These are phyloP conservation scores for Cotesia typhae DNA, from an alignment of 1,140 invertebrate species.

Conservation along the genomic window DNA sequence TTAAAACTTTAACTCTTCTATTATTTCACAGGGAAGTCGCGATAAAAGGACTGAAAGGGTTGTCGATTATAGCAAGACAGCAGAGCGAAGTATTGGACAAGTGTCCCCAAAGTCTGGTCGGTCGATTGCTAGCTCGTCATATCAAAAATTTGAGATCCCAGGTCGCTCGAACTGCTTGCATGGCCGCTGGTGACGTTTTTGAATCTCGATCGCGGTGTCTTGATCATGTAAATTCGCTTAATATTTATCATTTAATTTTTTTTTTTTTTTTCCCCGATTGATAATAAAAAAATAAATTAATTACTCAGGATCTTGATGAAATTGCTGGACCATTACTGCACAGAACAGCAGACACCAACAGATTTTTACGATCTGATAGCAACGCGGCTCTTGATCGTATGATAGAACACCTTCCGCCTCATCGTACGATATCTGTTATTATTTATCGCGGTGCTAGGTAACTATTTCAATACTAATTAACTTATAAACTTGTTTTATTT, in stretches of 20 bases:
- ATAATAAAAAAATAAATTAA: no score
- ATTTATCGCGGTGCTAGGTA: conserved; percentile 73
- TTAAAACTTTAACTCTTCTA: background rate
- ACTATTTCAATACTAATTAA: conserved; percentile 46
- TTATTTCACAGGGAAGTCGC: conserved; percentile 77
- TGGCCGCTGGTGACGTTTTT: conserved; percentile 82
- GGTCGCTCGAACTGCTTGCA: conserved; percentile 86
- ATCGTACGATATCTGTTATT: conserved; percentile 69
- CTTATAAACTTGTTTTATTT: background rate
- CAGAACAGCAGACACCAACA: conserved; percentile 91
- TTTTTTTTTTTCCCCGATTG: background rate
- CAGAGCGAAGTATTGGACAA: conserved; percentile 72
- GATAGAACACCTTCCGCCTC: conserved; percentile 74
- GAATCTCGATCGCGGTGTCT: conserved; percentile 73
- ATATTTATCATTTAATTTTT: conserved; percentile 19
- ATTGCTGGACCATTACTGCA: conserved; percentile 81
- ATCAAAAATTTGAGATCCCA: conserved; percentile 89
- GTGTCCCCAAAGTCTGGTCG: conserved; percentile 70
- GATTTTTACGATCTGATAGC: conserved; percentile 88
- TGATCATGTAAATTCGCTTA: conserved; percentile 72
- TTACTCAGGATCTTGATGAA: conserved; percentile 83
- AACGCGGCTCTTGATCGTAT: conserved; percentile 83
- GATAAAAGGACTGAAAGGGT: conserved; percentile 78
- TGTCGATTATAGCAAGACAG: conserved; percentile 77
- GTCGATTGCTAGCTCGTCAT: conserved; percentile 77